Evolutionary conservation across 2,797 vertebrate genomes (phyloP).

Genomic region (Harpagifer antarcticus): DNA sequence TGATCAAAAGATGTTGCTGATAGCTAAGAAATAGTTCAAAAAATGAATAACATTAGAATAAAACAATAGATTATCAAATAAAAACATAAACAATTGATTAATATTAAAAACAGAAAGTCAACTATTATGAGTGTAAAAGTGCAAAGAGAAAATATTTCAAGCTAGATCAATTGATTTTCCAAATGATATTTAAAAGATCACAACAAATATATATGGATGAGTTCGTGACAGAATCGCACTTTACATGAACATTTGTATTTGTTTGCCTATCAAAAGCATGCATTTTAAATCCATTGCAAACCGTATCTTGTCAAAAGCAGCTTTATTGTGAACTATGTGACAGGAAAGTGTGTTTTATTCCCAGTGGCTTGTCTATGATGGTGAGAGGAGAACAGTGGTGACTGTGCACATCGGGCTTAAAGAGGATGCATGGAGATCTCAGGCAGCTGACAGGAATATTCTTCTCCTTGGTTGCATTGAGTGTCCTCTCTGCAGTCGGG

Average conservation of each 20-base stretch:
- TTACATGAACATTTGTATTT: not conserved
- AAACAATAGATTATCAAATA: no score
- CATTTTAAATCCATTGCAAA: not conserved
- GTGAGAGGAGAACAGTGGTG: conserved; percentile 37
- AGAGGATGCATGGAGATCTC: conserved; percentile 43
- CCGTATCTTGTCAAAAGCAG: accelerated
- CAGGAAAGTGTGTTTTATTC: conserved; percentile 42
- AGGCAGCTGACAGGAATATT: conserved; percentile 14
- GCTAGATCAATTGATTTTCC: no score
- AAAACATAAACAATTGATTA: no score
- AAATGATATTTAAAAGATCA: no score
- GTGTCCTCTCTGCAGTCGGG: conserved; percentile 33
- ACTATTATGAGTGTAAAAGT: no score
- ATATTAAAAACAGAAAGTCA: no score
- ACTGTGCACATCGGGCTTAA: conserved; percentile 39
- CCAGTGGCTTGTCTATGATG: conserved; percentile 5
- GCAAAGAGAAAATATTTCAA: no score
- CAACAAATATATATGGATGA: no score
- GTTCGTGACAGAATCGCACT: no score
- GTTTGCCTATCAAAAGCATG: not conserved
- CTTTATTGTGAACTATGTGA: conserved; percentile 55
- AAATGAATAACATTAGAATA: no score
- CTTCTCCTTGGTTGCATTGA: not conserved
- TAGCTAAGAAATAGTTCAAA: no score
- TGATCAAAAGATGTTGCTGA: no score